Base-by-base conservation (phyloP, 2,113 vertebrate species). In the Heloderma charlesbogerti region DNA sequence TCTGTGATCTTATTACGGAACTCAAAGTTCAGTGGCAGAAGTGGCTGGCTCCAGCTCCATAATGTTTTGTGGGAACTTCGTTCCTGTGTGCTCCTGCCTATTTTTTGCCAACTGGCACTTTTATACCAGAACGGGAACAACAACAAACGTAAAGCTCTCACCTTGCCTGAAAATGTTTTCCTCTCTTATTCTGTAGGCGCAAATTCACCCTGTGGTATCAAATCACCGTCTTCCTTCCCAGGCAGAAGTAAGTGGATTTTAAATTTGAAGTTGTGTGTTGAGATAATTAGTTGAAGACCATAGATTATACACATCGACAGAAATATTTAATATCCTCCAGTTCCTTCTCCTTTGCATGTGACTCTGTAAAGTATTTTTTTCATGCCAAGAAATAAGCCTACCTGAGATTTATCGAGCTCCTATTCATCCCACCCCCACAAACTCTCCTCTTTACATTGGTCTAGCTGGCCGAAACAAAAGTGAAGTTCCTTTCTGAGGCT, bases 201-300 rank as follows among this genome's bases (percentile, higher is more conserved):
- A 81, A 71, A 82, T 72, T n/a, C n/a, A 72, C 29, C 25, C 79
- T 40, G 66, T 72, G 79, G 78, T 71, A 34, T 83, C 67, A 71
- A 60, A 89, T 57, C 80, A 22, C 29, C 27, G 1, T 45, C 51
- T 71, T 82, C 54, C 54, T 89, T 72, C 79, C n/a, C 15, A 37
- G n/a, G 81, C 45, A 83, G 67, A 74, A 88, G 87, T 78, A 79
- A 88, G 86, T 88, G 57, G 54, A 66, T 67, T 88, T 66, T 78
- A 48, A 88, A 66, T 48, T 20, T 7, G 34, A 72, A 82, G 79
- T 60, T 31, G 9, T 54, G 22, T 69, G 22, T 22, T 31, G 18
- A 31, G 13, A 71, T 7, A 74, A 72, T 63, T 60, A 31, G 25
- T 25, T 51, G 27, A 40, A 72, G 13, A 13, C 43, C 37, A 16